phyloP scores from a whole-genome alignment of 2,797 vertebrate genomes.

The Uromys caudimaculatus region DNA sequence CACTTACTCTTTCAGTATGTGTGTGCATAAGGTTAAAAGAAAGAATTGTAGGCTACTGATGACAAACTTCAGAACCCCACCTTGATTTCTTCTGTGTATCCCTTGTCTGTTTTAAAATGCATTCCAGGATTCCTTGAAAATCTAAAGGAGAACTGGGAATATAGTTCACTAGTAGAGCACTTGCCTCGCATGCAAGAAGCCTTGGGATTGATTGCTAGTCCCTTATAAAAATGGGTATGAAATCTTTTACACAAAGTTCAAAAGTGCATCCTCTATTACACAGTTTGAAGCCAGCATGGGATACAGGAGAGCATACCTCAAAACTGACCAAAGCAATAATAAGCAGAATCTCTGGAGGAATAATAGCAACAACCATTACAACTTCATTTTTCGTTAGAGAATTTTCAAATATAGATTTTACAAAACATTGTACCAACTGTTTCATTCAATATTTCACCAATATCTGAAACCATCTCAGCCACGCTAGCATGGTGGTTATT shows the following conservation, averaged over 20 bases:
- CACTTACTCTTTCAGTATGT: background rate
- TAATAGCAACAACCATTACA: background rate
- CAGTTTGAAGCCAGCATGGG: background rate
- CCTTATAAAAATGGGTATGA: background rate
- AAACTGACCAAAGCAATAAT: background rate
- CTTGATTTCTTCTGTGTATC: background rate
- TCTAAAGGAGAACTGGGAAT: background rate
- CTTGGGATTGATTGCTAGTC: background rate
- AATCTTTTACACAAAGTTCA: background rate
- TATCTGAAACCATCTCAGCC: background rate
- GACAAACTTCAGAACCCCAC: background rate
- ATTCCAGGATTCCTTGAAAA: background rate
- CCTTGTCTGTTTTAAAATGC: background rate
- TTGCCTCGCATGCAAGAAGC: background rate
- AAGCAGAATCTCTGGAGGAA: background rate
- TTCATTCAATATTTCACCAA: background rate
- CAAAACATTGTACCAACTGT: background rate
- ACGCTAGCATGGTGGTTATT: background rate
- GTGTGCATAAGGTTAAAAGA: background rate
- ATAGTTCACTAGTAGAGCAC: background rate
- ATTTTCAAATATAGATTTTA: background rate
- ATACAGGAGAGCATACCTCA: background rate
- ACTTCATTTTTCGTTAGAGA: background rate
- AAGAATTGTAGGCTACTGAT: background rate
- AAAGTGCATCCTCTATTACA: background rate